Conservation (phyloP, 2,797 vertebrate genomes). For the Pitangus sulphuratus region DNA sequence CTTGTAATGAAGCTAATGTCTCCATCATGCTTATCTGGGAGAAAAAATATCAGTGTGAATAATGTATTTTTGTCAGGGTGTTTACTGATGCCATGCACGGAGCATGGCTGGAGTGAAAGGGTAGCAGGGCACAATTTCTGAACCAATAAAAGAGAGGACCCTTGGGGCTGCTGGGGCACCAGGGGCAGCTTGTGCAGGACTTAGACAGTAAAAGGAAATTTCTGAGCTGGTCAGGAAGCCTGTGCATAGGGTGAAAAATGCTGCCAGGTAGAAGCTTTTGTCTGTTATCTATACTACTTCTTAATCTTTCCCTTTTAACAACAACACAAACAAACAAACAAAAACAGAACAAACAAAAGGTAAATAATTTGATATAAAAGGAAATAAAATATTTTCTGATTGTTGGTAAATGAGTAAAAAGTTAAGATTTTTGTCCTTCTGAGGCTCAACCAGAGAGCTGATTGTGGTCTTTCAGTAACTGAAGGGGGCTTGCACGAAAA, state of each 20-base stretch:
- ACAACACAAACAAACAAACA: neutral
- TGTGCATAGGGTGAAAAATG: neutral
- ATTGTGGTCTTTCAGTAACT: neutral
- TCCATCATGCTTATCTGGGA: neutral
- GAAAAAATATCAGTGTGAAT: neutral
- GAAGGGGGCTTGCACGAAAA: neutral
- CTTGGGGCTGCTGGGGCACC: neutral
- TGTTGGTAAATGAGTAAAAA: neutral
- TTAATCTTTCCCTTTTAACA: neutral
- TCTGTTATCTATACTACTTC: neutral
- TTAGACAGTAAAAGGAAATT: neutral
- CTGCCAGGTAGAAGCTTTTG: neutral
- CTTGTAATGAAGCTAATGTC: neutral
- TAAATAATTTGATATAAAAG: neutral
- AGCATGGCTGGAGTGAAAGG: fast-evolving
- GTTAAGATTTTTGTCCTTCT: neutral
- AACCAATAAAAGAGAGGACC: neutral
- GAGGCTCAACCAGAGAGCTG: neutral
- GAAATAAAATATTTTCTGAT: neutral
- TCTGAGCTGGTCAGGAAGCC: neutral
- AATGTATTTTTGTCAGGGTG: neutral
- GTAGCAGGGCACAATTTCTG: neutral
- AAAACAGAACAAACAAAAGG: neutral
- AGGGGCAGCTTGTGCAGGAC: neutral
- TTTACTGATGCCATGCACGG: fast-evolving